phyloP scores from a whole-genome alignment of 2,113 vertebrate species.

The Eira barbara region DNA sequence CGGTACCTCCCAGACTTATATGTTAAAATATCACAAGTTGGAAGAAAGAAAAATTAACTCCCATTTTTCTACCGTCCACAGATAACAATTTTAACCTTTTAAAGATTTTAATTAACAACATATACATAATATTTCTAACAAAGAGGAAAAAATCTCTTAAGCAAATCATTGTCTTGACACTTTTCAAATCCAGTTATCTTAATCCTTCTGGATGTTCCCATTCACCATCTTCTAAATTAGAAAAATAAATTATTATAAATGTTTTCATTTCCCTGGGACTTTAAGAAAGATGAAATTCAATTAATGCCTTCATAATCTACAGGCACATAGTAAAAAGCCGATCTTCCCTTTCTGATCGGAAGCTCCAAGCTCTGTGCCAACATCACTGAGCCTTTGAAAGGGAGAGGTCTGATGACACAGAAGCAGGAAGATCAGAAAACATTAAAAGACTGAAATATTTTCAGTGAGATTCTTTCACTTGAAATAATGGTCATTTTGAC shows the following conservation, averaged over 20 bases:
- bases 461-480: neutral
- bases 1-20: neutral
- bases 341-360: neutral
- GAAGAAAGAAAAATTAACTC: neutral
- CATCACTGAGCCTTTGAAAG: neutral
- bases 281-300: neutral
- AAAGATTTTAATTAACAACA: neutral
- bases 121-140: neutral
- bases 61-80: neutral
- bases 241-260: neutral
- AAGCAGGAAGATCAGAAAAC: neutral
- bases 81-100: neutral
- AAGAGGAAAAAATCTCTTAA: neutral
- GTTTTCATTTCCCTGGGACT: neutral
- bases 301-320: neutral
- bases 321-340: neutral
- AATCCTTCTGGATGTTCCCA: neutral
- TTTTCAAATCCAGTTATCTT: neutral
- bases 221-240: neutral
- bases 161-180: neutral
- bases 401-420: neutral
- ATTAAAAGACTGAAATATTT: neutral
- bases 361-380: neutral
- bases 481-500: slow-evolving; percentile 12
- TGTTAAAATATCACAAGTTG: neutral